Conservation (phyloP, 2,113 vertebrate genomes). For the Prolemur simus region DNA sequence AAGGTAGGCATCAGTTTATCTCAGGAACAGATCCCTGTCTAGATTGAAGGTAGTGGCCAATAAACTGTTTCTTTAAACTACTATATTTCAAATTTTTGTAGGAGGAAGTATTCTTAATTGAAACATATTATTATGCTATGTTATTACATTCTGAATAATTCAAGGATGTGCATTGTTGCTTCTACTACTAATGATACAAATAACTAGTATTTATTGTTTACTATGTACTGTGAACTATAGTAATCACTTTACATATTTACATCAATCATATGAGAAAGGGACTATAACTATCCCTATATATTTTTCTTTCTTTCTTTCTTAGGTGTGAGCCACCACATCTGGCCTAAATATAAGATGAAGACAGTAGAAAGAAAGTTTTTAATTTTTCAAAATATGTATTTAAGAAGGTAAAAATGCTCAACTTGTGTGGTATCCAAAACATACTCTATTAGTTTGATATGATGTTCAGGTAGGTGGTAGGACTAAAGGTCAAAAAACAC, state of each 20-base stretch:
- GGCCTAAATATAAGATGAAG: too few relatives aligned
- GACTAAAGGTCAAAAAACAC: conserved; percentile 35
- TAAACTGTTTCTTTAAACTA: not conserved
- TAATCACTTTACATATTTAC: not conserved
- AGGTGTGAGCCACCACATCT: too few relatives aligned
- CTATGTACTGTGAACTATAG: not conserved
- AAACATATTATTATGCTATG: not conserved
- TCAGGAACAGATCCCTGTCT: not conserved
- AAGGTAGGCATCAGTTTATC: not conserved
- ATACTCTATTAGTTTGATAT: not conserved
- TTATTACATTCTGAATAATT: not conserved
- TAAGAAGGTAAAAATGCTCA: not conserved
- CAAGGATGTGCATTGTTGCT: not conserved
- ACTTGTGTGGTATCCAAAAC: not conserved
- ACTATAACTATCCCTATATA: not conserved
- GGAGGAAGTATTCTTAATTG: not conserved
- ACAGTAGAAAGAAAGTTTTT: too few relatives aligned
- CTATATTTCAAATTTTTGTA: not conserved
- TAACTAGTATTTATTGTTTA: not conserved
- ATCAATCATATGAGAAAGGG: not conserved
- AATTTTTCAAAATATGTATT: not conserved
- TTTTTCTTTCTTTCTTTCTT: too few relatives aligned
- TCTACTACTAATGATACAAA: not conserved
- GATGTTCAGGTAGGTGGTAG: not conserved
- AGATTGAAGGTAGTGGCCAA: not conserved